Base-by-base conservation (phyloP, 35 echinoderm and acorn worm species). In the Chiridota heheva region DNA sequence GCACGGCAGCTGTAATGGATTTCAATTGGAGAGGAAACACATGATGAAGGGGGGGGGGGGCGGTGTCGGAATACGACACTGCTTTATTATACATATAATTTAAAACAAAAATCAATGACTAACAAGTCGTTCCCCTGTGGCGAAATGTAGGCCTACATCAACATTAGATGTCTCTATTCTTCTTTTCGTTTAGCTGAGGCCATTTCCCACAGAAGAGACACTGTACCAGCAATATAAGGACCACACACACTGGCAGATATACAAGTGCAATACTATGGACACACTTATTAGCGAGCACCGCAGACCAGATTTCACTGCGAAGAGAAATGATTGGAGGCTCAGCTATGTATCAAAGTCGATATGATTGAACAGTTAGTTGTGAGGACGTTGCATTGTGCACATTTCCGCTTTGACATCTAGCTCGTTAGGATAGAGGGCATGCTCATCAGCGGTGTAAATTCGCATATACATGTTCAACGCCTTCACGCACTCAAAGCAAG, bases 171-270 rank as follows among this genome's bases (percentile, higher is more conserved):
- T 40, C 16, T 7, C 51, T 66, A 65, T 32, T 77, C 24, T 17
- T 79, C 20, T 43, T 42, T 53, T 41, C 34, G 26, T 65, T 48
- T 67, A 90, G 87, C 41, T 91, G 7, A 56, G 58, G 16, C 88
- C 88, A 5, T 91, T 49, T 56, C 88, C 88, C 2, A 57, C 88
- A 7, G 82, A 85, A 44, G 49, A 46, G 30, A 75, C 42, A 5
- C 82, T 91, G 25, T 72, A 91, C 30, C 44, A 85, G 24, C 25
- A 65, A 53, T 51, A 85, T 16, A 83, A 85, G 49, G 70, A 91
- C 45, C 60, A 78, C 3, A 84, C 88, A 20, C 49, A 84, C 13
- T 91, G 88, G 88, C 40, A 78, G 1, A 24, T 69, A 33, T 91
- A 78, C 22, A 91, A 91, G 37, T 69, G 70, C 20, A 32, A 62